Percentiles rank a stretch among this genome's conserved stretches.
phyloP scores from a whole-genome alignment of 2,113 vertebrate genomes.

The Phyllopteryx taeniolatus region DNA sequence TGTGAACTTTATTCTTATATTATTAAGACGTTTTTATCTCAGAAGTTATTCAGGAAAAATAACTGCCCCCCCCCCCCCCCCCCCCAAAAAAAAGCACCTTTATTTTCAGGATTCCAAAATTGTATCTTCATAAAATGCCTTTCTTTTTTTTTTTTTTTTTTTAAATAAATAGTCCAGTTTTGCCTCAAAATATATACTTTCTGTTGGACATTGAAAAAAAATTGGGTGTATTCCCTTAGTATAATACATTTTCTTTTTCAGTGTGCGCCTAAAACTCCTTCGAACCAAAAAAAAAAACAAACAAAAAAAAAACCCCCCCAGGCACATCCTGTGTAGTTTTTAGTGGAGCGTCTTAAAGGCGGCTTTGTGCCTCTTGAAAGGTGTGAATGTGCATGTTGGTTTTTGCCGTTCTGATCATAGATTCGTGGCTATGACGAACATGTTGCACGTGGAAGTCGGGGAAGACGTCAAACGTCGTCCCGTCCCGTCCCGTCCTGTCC shows the following conservation, averaged over 20 bases:
- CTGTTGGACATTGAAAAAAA: neutral
- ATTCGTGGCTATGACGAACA: neutral
- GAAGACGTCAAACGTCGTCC: neutral
- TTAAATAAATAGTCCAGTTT: neutral
- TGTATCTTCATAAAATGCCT: neutral
- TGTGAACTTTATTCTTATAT: too few relatives aligned
- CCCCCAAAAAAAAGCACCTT: too few relatives aligned
- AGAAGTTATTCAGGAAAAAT: too few relatives aligned
- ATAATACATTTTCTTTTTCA: neutral
- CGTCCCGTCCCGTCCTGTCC: neutral
- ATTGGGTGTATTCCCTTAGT: neutral
- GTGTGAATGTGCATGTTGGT: constrained; percentile 42
- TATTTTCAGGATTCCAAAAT: too few relatives aligned
- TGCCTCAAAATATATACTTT: neutral
- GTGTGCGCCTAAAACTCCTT: neutral
- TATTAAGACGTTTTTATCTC: too few relatives aligned
- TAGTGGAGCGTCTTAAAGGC: constrained; percentile 5
- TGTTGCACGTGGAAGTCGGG: constrained; percentile 2
- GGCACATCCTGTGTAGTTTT: constrained; percentile 3
- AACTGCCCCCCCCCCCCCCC: too few relatives aligned
- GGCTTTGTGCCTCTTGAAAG: neutral
- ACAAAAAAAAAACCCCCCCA: too few relatives aligned
- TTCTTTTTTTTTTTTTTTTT: neutral
- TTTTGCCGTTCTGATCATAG: neutral
- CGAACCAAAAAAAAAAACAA: neutral